Evolutionary conservation across 1,140 invertebrate species (phyloP), one percentile per base, ranked within the genome.

Genomic region (Drosophila asahinai): DNA sequence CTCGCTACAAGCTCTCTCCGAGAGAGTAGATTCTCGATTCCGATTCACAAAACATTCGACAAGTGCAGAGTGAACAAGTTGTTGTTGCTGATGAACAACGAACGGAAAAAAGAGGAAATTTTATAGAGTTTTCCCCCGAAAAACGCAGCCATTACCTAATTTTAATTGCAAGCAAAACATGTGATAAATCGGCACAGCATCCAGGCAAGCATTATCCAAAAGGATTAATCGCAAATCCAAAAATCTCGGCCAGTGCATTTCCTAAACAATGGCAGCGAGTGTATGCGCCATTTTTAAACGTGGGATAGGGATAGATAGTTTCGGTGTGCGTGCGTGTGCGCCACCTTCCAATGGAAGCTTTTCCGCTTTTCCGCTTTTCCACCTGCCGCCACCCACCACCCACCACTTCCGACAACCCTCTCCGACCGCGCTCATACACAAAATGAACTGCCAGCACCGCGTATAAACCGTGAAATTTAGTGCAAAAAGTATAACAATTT

Each of bases 51-150:
- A 90, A 90, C 86, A 90, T 90, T 90, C 86, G 86, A 90, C 86
- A 90, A 90, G 86, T 90, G 86, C 84, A 89, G 84, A 89, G 86
- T 90, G 84, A 89, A 89, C 84, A 89, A 89, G 84, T 90, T 90
- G 86, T 90, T 90, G 86, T 90, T 89, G 86, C 77, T 83, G 73
- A 91, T 72, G 86, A 83, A 78, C 86, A 91, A 75, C 86, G 87
- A 91, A 76, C 83, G 86, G 90, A 71, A 68, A 64, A 66, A 71
- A 27, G 70, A 65, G 73, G 63, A 77, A 80, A 78, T 73, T 76
- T 51, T 60, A 68, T 59, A 64, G 38, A 51, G 33, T 66, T 63
- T 62, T 59, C 54, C 55, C 72, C 67, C 25, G 45, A 60, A 74
- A 59, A 60, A 54, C 64, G 71, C 63, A 62, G 22, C 42, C 57